phyloP scores from a whole-genome alignment of 2,113 vertebrate species.

The Chamaetylas fuelleborni region DNA sequence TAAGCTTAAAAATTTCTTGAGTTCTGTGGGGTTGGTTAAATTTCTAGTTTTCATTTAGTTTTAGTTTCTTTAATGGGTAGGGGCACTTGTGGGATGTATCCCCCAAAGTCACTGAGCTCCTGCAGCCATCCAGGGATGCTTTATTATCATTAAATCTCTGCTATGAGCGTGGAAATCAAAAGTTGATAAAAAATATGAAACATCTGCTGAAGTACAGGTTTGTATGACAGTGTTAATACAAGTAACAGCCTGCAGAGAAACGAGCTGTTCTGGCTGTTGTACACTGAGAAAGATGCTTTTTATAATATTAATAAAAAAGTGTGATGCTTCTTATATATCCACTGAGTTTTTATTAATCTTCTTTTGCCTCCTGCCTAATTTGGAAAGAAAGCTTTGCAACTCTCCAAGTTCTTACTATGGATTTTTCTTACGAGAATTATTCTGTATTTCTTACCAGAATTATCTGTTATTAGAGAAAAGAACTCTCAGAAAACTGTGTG shows the following conservation, averaged over 20 bases:
- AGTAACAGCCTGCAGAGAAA: not conserved
- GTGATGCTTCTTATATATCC: not conserved
- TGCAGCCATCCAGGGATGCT: not conserved
- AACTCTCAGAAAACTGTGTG: not conserved
- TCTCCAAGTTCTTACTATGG: not conserved
- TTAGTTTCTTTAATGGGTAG: not conserved
- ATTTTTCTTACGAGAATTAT: not conserved
- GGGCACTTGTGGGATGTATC: not conserved
- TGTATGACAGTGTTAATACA: fast-evolving
- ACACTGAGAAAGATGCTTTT: not conserved
- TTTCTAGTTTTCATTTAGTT: not conserved
- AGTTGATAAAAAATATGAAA: not conserved
- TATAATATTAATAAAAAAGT: not conserved
- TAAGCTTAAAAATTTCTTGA: not conserved
- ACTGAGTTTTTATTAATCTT: not conserved
- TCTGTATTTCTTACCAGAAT: not conserved
- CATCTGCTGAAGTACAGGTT: not conserved
- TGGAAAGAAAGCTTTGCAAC: not conserved
- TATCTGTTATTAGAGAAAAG: not conserved
- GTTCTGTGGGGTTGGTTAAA: fast-evolving
- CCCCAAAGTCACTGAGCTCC: not conserved
- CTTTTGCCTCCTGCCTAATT: not conserved
- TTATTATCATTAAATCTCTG: not conserved
- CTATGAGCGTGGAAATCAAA: not conserved
- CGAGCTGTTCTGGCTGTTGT: not conserved